Conservation (phyloP, 2,888 invertebrate species). For the Teleiodes luculella region DNA sequence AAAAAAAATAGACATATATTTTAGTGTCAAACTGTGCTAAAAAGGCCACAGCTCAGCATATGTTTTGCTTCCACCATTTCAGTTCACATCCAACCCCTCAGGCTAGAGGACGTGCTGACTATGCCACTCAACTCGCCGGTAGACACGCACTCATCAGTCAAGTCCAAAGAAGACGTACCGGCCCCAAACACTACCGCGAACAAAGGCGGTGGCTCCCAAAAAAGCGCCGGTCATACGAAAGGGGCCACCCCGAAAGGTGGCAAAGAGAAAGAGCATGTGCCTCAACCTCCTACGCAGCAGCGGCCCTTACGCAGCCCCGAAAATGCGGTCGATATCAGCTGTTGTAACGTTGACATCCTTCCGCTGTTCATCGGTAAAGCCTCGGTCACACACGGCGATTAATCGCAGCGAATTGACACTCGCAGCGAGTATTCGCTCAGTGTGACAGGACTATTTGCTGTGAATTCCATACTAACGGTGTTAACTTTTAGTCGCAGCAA, state of each 20-base stretch:
- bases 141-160: background rate
- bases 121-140: background rate
- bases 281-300: background rate
- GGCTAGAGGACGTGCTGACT: constrained; percentile 21
- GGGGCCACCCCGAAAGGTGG: background rate
- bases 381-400: no score
- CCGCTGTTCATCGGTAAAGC: constrained; percentile 45
- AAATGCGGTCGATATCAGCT: constrained; percentile 31
- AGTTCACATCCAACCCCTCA: constrained; percentile 46
- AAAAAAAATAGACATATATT: no score
- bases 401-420: no score
- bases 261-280: background rate
- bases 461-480: no score
- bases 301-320: background rate
- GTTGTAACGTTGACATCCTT: constrained; percentile 62
- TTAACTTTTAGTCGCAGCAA: no score
- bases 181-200: no score
- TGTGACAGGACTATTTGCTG: no score
- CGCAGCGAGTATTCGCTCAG: no score
- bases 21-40: background rate
- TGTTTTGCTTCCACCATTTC: no score
- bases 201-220: no score
- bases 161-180: background rate
- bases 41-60: no score
- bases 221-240: no score